A percentile compares a stretch with the other conserved stretches of the same genome.
phyloP scores from a whole-genome alignment of 2,888 invertebrate genomes.

The Tetragonisca angustula region DNA sequence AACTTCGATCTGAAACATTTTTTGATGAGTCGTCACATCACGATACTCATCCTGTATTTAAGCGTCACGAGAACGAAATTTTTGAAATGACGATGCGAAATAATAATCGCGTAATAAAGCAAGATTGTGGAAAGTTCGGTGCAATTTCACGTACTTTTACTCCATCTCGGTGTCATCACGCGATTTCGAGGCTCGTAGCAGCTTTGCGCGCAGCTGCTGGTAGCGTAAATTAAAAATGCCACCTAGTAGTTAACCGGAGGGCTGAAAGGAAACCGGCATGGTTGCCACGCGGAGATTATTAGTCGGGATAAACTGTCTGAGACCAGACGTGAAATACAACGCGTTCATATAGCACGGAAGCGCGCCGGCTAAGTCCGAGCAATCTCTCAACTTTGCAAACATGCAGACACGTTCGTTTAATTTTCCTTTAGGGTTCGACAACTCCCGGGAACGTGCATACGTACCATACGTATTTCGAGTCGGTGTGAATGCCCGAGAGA shows the following conservation, averaged over 20 bases:
- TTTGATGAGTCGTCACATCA: too few relatives aligned
- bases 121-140: too few relatives aligned
- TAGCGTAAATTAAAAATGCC: conserved; percentile 38
- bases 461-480: not conserved
- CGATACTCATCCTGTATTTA: too few relatives aligned
- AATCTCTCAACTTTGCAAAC: conserved; percentile 18
- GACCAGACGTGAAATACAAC: conserved; percentile 32
- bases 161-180: not conserved
- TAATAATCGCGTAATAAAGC: too few relatives aligned
- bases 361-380: conserved; percentile 3
- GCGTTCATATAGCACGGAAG: conserved; percentile 10
- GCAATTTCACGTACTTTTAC: not conserved
- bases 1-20: too few relatives aligned
- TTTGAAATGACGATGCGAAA: too few relatives aligned
- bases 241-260: conserved; percentile 17
- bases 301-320: conserved; percentile 35
- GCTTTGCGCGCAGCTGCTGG: not conserved
- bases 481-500: not conserved
- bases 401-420: conserved; percentile 30
- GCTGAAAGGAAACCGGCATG: conserved; percentile 15
- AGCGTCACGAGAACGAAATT: not conserved
- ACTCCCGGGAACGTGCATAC: not conserved
- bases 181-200: conserved; percentile 22
- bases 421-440: conserved; percentile 35
- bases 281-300: conserved; percentile 24